A percentile compares a stretch with the other conserved stretches of the same genome.
These are phyloP conservation scores for Trichopria drosophilae DNA, from an alignment of 2,888 invertebrate species.

Conservation along the genomic window DNA sequence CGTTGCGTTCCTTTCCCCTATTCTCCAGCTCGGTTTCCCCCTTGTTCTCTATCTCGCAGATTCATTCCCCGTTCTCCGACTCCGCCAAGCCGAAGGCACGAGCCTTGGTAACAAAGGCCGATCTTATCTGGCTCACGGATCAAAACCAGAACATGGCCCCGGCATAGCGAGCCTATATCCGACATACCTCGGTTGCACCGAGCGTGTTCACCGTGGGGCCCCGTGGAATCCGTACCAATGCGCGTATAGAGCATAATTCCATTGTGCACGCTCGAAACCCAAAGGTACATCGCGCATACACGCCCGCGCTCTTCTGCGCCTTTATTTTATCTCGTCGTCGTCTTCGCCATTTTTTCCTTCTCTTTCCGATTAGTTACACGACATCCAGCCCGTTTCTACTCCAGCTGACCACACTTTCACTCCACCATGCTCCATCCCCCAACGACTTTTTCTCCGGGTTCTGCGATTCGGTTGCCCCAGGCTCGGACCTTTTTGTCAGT, in stretches of 20 bases:
- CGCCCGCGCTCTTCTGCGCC: conserved; percentile 28
- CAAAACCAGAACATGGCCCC: conserved; percentile 57
- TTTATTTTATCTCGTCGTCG: conserved; percentile 17
- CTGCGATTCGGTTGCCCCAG: too few species aligned
- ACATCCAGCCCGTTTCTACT: too few species aligned
- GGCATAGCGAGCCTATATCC: conserved; percentile 56
- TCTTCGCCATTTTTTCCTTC: conserved; percentile 12
- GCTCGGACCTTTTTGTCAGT: too few species aligned
- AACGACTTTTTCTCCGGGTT: too few species aligned
- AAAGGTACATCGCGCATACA: conserved; percentile 33
- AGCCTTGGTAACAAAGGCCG: conserved; percentile 56
- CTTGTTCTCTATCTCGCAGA: conserved; percentile 3
- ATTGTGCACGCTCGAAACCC: conserved; percentile 48
- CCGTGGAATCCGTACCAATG: conserved; percentile 46
- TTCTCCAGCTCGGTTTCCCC: too few species aligned
- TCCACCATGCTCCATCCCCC: too few species aligned
- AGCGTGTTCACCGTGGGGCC: conserved; percentile 40
- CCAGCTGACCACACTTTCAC: too few species aligned
- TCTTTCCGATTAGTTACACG: conserved; percentile 23
- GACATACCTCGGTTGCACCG: conserved; percentile 49
- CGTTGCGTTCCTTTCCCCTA: conserved; percentile 6
- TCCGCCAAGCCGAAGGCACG: conserved; percentile 50
- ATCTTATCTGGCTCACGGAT: conserved; percentile 56
- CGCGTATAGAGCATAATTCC: conserved; percentile 49
- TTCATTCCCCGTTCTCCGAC: conserved; percentile 15